phyloP scores from a whole-genome alignment of 1,140 invertebrate species.

The Drosophila melanica region DNA sequence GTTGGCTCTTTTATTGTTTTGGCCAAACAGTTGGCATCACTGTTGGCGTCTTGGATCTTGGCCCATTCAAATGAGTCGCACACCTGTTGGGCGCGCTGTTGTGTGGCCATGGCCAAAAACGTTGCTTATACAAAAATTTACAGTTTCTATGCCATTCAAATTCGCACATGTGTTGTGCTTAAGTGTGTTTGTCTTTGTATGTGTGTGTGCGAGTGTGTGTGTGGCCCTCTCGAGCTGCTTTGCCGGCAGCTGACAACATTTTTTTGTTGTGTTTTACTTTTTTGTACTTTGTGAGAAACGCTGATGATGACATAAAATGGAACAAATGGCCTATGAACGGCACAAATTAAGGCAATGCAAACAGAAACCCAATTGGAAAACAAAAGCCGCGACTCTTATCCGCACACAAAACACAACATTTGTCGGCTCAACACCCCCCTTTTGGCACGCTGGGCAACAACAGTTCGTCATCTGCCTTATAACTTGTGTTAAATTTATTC shows the following conservation, averaged over 20 bases:
- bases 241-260: conserved; percentile 69
- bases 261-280: conserved; percentile 20
- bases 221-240: conserved; percentile 39
- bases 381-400: conserved; percentile 48
- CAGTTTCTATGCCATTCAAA: conserved; percentile 63
- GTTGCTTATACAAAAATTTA: conserved; percentile 26
- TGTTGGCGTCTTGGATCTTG: conserved; percentile 59
- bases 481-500: conserved; percentile 79
- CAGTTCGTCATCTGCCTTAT: conserved; percentile 67
- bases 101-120: conserved; percentile 63
- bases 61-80: conserved; percentile 72
- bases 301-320: conserved; percentile 81
- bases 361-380: conserved; percentile 74
- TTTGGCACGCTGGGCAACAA: not conserved
- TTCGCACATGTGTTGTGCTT: conserved; percentile 60
- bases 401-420: conserved; percentile 59
- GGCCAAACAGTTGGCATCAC: conserved; percentile 26
- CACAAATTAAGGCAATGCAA: conserved; percentile 81
- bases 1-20: conserved; percentile 44
- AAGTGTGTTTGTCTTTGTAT: not conserved
- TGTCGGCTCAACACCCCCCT: conserved; percentile 55
- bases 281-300: not conserved
- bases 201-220: conserved; percentile 19
- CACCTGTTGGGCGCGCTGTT: conserved; percentile 62
- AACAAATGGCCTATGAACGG: conserved; percentile 79